Percentiles rank a stretch among this genome's conserved stretches.
These are phyloP conservation scores for Lydus trimaculatus DNA, from an alignment of 2,888 invertebrate species.

Conservation along the genomic window DNA sequence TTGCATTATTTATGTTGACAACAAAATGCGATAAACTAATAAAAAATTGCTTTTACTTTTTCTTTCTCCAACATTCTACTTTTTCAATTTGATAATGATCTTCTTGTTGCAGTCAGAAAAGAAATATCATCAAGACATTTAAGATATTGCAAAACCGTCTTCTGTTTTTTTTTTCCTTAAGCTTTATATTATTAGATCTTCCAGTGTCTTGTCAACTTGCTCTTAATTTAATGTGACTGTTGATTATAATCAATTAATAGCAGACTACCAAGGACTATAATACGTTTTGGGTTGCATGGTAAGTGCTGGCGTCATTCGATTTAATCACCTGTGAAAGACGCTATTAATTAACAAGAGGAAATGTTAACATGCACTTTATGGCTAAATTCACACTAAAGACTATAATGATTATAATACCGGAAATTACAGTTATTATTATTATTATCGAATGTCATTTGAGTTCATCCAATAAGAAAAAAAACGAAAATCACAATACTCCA, in stretches of 20 bases:
- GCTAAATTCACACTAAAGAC: background rate
- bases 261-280: background rate
- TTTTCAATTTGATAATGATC: background rate
- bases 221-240: background rate
- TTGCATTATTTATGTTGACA: constrained; percentile 2
- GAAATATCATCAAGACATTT: background rate
- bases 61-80: background rate
- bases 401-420: background rate
- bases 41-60: background rate
- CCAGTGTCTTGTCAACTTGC: background rate
- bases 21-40: background rate
- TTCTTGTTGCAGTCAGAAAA: background rate
- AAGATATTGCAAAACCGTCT: background rate
- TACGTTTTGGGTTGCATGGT: constrained; percentile 6
- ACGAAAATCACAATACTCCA: constrained; percentile 21
- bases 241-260: background rate
- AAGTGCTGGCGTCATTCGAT: constrained; percentile 3
- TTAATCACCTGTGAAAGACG: constrained; percentile 13
- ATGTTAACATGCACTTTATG: background rate
- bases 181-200: too few relatives aligned
- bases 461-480: background rate
- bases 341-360: constrained; percentile 1
- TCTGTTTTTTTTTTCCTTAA: background rate
- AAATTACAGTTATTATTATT: background rate
- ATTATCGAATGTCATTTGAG: background rate